phyloP scores from a whole-genome alignment of 2,888 invertebrate genomes.

The Neoscelio sp. region DNA sequence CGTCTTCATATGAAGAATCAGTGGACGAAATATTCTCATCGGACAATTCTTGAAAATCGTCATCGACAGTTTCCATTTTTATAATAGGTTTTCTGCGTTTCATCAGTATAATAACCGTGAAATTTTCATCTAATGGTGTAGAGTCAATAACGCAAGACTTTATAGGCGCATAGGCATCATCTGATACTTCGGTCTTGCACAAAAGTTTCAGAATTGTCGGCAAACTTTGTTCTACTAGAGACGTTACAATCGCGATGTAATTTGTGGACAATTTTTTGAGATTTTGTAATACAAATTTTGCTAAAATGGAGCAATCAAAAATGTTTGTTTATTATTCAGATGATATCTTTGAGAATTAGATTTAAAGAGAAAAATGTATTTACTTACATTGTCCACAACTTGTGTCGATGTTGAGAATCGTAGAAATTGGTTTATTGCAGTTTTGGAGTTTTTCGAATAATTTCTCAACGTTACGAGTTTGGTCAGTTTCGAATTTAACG shows the following conservation, averaged over 20 bases:
- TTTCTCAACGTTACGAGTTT: slow-evolving; percentile 32
- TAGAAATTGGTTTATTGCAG: slow-evolving; percentile 5
- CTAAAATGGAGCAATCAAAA: slow-evolving; percentile 16
- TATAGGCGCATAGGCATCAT: slow-evolving; percentile 31
- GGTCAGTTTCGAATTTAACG: slow-evolving; percentile 19
- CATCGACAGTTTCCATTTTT: slow-evolving; percentile 2
- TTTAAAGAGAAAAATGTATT: slow-evolving; percentile 7
- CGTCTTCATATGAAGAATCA: slow-evolving; percentile 28
- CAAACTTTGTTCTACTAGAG: slow-evolving; percentile 30
- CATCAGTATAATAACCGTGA: slow-evolving; percentile 31
- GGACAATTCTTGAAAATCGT: not conserved
- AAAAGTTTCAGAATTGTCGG: slow-evolving; percentile 37
- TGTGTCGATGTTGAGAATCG: slow-evolving; percentile 36
- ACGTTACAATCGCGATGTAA: slow-evolving; percentile 36
- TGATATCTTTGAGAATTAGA: not conserved
- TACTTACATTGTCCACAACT: slow-evolving; percentile 49
- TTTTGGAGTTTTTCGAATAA: slow-evolving; percentile 26
- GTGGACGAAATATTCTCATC: slow-evolving; percentile 12
- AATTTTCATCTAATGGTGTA: slow-evolving; percentile 27
- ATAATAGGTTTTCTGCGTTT: slow-evolving; percentile 33
- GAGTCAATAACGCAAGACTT: slow-evolving; percentile 40
- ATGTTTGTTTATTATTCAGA: not conserved
- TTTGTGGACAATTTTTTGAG: slow-evolving; percentile 10
- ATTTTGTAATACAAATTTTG: slow-evolving; percentile 25
- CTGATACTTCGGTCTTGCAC: not conserved